Base-by-base conservation (phyloP, 2,797 vertebrate genomes). In the Sphenopsis melanotis region DNA sequence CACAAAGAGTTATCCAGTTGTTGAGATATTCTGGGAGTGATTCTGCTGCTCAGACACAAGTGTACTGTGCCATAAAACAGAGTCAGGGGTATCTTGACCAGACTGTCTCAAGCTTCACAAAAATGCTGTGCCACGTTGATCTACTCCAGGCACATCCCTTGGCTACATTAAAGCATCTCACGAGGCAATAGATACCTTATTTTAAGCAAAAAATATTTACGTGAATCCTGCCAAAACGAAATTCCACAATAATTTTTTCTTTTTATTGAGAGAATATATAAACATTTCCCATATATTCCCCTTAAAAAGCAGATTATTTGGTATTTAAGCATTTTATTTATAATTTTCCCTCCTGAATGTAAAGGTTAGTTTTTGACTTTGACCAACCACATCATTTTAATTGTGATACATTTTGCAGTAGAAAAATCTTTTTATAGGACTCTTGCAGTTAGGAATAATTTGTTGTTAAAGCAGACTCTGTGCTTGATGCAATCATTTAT, bases 71-170 rank as follows among this genome's bases (percentile, higher is more conserved):
- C 37, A 17, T 6, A 18, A 0, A 1, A 66, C 13, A 60, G 20
- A 65, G 10, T 10, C 1, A 1, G 16, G 14, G 16, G 2, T 8
- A 39, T 4, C 14, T 26, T 49, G 4, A 10, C 11, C 29, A 69
- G 18, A 15, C 6, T 24, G 15, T 2, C 15, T 16, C 13, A 20
- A 46, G 52, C 7, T 8, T 65, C 47, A 21, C 30, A 65, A 9
- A 80, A 23, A 41, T 17, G 5, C 29, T 37, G 3, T 12, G 12
- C 10, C 16, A n/a, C 0, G 1, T 46, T 47, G 24, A 12, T 21
- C 26, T 60, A 16, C 4, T 15, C 41, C 15, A 14, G 7, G 22
- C 16, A 61, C 24, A 53, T 23, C 59, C n/a, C 42, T 12, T 20
- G 19, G 34, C 32, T 53, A 20, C 6, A 18, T 13, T 39, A 52